phyloP scores from a whole-genome alignment of 2,888 invertebrate species.

The Athalia cordata region DNA sequence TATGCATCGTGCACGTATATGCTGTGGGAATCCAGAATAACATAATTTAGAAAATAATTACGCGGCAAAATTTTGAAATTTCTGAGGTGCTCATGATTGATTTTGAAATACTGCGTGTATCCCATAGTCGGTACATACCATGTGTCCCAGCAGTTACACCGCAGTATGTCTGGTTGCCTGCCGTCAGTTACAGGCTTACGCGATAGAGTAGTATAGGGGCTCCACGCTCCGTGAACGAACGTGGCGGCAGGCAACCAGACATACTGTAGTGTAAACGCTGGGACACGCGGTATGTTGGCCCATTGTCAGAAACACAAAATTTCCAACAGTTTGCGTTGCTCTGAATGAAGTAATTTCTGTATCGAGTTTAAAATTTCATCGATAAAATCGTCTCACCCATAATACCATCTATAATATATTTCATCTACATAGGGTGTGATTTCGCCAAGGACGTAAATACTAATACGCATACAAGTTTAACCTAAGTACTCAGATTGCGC shows the following conservation, averaged over 20 bases:
- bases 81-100: not conserved
- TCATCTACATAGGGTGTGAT: not conserved
- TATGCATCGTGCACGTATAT: not conserved
- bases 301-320: too few relatives aligned
- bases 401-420: constrained; percentile 2
- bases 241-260: too few relatives aligned
- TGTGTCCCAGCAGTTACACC: too few relatives aligned
- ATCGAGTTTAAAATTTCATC: not conserved
- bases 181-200: too few relatives aligned
- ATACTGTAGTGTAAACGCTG: too few relatives aligned
- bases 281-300: too few relatives aligned
- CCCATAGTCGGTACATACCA: too few relatives aligned
- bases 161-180: too few relatives aligned
- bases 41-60: too few relatives aligned
- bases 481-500: constrained; percentile 9
- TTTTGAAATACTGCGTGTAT: too few relatives aligned
- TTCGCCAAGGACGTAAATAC: not conserved
- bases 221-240: too few relatives aligned
- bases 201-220: too few relatives aligned
- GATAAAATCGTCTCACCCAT: constrained; percentile 13
- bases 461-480: not conserved
- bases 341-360: constrained; percentile 10
- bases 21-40: not conserved
- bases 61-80: not conserved
- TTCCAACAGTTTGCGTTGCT: not conserved